Evolutionary conservation across 2,797 vertebrate genomes (phyloP).

Genomic region (Sylvia borin): DNA sequence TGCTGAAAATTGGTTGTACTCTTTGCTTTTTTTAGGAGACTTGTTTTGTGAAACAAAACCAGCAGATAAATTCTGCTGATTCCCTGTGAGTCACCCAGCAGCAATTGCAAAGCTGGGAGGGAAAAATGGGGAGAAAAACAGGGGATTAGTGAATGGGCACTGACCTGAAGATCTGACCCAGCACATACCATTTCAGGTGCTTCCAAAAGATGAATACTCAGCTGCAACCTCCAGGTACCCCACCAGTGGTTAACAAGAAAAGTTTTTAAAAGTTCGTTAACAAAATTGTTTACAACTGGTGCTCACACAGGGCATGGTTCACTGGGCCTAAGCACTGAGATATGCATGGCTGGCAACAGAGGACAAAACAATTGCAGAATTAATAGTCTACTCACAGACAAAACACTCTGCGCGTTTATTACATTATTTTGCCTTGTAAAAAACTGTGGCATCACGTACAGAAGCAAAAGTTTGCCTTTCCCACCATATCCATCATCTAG

Average conservation of each 20-base stretch:
- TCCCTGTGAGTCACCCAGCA: not conserved
- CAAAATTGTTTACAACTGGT: not conserved
- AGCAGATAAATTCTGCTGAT: not conserved
- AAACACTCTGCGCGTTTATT: not conserved
- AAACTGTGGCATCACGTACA: not conserved
- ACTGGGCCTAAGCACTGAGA: not conserved
- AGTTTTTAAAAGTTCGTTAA: not conserved
- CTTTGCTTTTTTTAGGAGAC: not conserved
- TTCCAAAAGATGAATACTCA: not conserved
- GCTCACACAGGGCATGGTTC: not conserved
- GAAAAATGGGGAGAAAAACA: not conserved
- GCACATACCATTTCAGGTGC: not conserved
- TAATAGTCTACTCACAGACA: not conserved
- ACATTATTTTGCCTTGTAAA: not conserved
- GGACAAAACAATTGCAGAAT: not conserved
- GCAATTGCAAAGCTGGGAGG: not conserved
- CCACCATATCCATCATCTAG: not conserved
- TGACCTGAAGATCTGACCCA: not conserved
- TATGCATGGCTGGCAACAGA: not conserved
- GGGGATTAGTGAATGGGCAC: not conserved
- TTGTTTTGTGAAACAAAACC: not conserved
- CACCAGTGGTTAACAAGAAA: not conserved
- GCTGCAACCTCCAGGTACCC: not conserved
- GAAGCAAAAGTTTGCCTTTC: not conserved
- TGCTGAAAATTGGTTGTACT: not conserved